A percentile compares a stretch with the other conserved stretches of the same genome.
These are phyloP conservation scores for Epizoanthus scotinus DNA, from an alignment of 92 coral and sea anemone genomes.

Conservation along the genomic window DNA sequence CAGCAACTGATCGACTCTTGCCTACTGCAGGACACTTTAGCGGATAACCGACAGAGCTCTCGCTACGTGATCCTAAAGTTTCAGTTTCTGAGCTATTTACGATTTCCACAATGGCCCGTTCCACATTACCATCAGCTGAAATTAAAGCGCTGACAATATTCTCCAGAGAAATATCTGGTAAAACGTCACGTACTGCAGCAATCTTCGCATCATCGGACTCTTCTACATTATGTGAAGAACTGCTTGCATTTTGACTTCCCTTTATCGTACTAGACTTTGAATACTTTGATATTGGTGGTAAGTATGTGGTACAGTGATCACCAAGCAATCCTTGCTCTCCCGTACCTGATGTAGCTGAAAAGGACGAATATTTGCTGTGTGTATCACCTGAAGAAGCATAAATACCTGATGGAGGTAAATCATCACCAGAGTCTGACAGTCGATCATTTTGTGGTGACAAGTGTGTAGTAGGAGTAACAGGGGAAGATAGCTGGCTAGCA, in stretches of 20 bases:
- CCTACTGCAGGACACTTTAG: no score
- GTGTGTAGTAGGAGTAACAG: not conserved
- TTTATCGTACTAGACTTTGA: no score
- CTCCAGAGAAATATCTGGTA: slow-evolving; percentile 12
- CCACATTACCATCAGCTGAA: slow-evolving; percentile 12
- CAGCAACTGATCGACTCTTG: no score
- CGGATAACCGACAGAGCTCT: no score
- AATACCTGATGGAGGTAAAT: slow-evolving; percentile 7
- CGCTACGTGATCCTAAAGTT: no score
- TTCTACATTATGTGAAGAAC: not conserved
- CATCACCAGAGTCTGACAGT: slow-evolving; percentile 25
- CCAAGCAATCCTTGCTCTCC: not conserved
- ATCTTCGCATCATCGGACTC: slow-evolving; percentile 25
- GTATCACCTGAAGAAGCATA: not conserved
- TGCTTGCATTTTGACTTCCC: not conserved
- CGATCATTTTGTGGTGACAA: not conserved
- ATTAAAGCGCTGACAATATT: slow-evolving; percentile 7
- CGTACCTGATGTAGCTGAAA: not conserved
- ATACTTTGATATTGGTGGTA: not conserved
- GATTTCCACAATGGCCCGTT: slow-evolving; percentile 22
- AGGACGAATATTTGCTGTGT: not conserved
- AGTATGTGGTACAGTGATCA: not conserved
- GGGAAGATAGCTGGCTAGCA: not conserved
- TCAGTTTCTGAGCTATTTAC: not conserved
- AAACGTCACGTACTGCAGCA: slow-evolving; percentile 4